A percentile compares a stretch with the other conserved stretches of the same genome.
Conservation (phyloP, 1,140 invertebrate genomes). For the Micrasema minimum region DNA sequence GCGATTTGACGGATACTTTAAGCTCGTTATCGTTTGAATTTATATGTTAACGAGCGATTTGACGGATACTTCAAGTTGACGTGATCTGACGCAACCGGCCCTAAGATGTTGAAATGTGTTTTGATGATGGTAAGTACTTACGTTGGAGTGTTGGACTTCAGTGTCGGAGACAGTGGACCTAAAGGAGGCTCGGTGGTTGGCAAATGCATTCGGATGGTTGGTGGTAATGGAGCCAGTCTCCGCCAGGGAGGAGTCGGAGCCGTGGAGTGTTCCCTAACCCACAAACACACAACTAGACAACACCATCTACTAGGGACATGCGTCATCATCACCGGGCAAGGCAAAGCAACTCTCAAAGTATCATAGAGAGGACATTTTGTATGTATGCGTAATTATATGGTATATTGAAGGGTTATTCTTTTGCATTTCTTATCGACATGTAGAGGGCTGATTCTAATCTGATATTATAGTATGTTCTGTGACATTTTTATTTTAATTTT, state of each 20-base stretch:
- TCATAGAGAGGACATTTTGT: slow-evolving; percentile 14
- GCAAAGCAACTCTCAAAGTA: slow-evolving; percentile 37
- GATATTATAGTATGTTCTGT: too few species aligned
- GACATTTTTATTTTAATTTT: too few species aligned
- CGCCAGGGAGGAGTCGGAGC: slow-evolving; percentile 71
- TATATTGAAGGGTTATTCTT: too few species aligned
- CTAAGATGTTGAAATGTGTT: slow-evolving; percentile 15
- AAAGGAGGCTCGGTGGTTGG: slow-evolving; percentile 68
- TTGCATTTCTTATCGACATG: too few species aligned
- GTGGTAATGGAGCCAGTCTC: slow-evolving; percentile 85
- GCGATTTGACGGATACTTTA: too few species aligned
- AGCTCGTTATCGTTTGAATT: too few species aligned
- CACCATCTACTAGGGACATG: slow-evolving; percentile 52
- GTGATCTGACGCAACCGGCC: too few species aligned
- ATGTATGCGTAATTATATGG: too few species aligned
- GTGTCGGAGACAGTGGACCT: slow-evolving; percentile 93
- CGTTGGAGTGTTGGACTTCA: slow-evolving; percentile 89
- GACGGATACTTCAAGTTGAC: too few species aligned
- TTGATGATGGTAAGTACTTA: slow-evolving; percentile 67
- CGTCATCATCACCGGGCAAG: slow-evolving; percentile 32
- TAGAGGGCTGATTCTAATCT: too few species aligned
- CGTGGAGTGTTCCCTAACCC: slow-evolving; percentile 72
- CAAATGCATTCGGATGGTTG: slow-evolving; percentile 74
- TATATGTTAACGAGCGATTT: too few species aligned
- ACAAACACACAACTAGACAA: slow-evolving; percentile 56